Conservation (phyloP, 1,140 invertebrate species). For the Acromyrmex echinatior region DNA sequence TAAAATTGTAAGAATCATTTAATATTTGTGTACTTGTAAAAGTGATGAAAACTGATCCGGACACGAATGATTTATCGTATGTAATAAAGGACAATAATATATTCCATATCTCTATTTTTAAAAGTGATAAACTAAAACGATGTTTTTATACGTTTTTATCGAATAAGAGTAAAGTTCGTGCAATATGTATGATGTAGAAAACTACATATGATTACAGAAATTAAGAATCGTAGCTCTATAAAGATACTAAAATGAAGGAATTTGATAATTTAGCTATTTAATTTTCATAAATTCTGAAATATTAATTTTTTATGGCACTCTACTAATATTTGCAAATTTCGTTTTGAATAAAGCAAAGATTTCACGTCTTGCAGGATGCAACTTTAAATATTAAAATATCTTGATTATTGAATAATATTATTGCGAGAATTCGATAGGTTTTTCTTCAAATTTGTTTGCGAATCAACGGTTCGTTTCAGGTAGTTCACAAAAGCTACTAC, state of each 20-base stretch:
- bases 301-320: neutral
- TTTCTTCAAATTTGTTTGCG: slow-evolving; percentile 25
- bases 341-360: neutral
- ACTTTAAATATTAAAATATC: slow-evolving; percentile 15
- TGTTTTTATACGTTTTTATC: neutral
- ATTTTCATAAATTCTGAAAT: neutral
- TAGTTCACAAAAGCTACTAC: slow-evolving; percentile 34
- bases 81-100: too few species aligned
- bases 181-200: too few species aligned
- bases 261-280: neutral
- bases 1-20: too few species aligned
- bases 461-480: slow-evolving; percentile 10
- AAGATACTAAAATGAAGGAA: neutral
- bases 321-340: neutral
- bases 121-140: too few species aligned
- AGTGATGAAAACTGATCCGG: too few species aligned
- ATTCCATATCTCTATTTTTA: neutral
- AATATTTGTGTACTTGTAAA: too few species aligned
- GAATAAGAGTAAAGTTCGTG: neutral
- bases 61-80: too few species aligned
- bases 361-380: neutral
- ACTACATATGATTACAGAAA: neutral
- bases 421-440: neutral
- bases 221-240: neutral
- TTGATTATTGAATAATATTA: slow-evolving; percentile 32